phyloP scores from a whole-genome alignment of 2,797 vertebrate species.

The Salmo trutta region DNA sequence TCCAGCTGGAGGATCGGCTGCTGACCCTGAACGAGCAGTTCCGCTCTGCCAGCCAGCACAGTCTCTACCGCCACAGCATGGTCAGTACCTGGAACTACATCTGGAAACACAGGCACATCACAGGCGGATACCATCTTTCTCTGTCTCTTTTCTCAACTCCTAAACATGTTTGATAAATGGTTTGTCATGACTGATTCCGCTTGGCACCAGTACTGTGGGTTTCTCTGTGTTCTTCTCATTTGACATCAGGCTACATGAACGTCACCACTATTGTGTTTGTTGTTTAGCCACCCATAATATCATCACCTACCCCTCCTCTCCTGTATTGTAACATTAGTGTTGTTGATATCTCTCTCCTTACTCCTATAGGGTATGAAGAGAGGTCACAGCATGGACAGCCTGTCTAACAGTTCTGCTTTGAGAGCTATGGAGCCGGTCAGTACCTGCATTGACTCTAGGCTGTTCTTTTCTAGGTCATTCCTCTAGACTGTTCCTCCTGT shows the following conservation, averaged over 20 bases:
- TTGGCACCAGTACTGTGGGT: background rate
- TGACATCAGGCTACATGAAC: background rate
- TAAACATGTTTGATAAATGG: background rate
- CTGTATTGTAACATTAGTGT: background rate
- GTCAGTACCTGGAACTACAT: slow-evolving; percentile 61
- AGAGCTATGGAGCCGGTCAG: slow-evolving; percentile 93
- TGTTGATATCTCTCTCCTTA: background rate
- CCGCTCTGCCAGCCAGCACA: slow-evolving; percentile 60
- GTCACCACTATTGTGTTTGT: background rate
- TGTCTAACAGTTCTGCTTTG: slow-evolving; percentile 82
- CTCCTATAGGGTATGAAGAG: slow-evolving; percentile 79
- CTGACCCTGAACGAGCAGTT: slow-evolving; percentile 81
- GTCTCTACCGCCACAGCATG: slow-evolving; percentile 73
- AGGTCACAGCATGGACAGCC: slow-evolving; percentile 82
- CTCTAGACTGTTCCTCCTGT: background rate
- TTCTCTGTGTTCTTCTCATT: background rate
- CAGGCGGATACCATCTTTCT: too few relatives aligned
- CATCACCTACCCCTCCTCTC: background rate
- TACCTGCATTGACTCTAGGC: background rate
- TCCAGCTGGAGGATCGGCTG: slow-evolving; percentile 90
- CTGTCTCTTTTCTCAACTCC: too few relatives aligned
- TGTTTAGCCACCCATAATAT: too few relatives aligned
- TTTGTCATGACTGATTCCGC: background rate
- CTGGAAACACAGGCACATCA: background rate
- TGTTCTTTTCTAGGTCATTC: background rate